Conservation (phyloP, 1,140 invertebrate genomes). For the Drosophila repletoides region DNA sequence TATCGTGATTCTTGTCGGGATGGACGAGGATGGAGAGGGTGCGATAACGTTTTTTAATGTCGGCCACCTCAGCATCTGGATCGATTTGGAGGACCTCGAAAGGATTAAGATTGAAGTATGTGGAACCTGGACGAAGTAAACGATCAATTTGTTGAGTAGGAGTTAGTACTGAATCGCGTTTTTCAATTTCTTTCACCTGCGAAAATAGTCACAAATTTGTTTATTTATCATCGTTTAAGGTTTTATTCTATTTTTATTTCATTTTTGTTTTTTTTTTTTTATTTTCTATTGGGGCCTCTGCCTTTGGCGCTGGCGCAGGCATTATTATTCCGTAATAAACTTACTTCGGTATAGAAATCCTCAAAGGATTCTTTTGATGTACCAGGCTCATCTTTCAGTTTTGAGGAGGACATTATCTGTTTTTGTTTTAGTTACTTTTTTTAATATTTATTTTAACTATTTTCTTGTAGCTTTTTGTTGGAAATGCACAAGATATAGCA, state of each 20-base stretch:
- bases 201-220: slow-evolving; percentile 74
- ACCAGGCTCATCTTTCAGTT: slow-evolving; percentile 55
- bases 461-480: slow-evolving; percentile 28
- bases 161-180: slow-evolving; percentile 86
- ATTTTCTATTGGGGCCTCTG: slow-evolving; percentile 8
- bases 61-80: slow-evolving; percentile 92
- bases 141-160: slow-evolving; percentile 97
- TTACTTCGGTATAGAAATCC: slow-evolving; percentile 82
- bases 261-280: slow-evolving; percentile 18
- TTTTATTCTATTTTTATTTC: slow-evolving; percentile 33
- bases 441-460: not conserved
- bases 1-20: slow-evolving; percentile 91
- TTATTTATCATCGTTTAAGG: slow-evolving; percentile 61
- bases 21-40: slow-evolving; percentile 98
- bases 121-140: slow-evolving; percentile 94
- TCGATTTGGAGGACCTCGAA: slow-evolving; percentile 98
- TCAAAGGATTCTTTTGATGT: slow-evolving; percentile 79
- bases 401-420: slow-evolving; percentile 57
- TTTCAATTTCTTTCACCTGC: slow-evolving; percentile 83
- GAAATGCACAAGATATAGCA: slow-evolving; percentile 24
- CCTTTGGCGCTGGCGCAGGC: slow-evolving; percentile 20
- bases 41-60: slow-evolving; percentile 98
- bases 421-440: slow-evolving; percentile 19
- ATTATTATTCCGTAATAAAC: slow-evolving; percentile 35
- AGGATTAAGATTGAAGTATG: slow-evolving; percentile 98